Evolutionary conservation across 1,140 invertebrate species (phyloP).

Genomic region (Aporrectodea caliginosa): DNA sequence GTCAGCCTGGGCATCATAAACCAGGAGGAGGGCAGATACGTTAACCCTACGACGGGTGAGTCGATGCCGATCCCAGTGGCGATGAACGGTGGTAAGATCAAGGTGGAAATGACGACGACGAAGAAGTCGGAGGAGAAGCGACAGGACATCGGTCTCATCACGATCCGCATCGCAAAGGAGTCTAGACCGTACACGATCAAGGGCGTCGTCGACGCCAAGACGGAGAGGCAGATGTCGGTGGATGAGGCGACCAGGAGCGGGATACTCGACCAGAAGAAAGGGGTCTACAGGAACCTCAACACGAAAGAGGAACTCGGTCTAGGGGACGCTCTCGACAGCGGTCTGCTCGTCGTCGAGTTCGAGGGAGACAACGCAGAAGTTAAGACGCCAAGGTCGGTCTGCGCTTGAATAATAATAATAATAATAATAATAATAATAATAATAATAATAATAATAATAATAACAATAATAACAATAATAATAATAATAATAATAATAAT

Average conservation of each 20-base stretch:
- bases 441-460: background rate
- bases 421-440: background rate
- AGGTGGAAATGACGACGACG: conserved; percentile 28
- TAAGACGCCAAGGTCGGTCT: too few relatives aligned
- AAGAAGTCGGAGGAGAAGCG: conserved; percentile 32
- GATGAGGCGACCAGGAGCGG: conserved; percentile 25
- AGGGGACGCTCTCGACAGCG: conserved; percentile 30
- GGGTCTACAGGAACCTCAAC: conserved; percentile 18
- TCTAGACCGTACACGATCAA: conserved; percentile 31
- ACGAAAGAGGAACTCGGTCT: conserved; percentile 12
- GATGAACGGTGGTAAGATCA: conserved; percentile 32
- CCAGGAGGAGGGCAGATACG: conserved; percentile 22
- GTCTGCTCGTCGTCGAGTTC: conserved; percentile 31
- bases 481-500: conserved; percentile 4
- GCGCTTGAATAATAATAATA: too few relatives aligned
- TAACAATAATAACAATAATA: background rate
- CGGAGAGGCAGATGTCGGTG: conserved; percentile 17
- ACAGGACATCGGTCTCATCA: conserved; percentile 30
- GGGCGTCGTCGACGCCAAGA: conserved; percentile 23
- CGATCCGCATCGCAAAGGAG: conserved; percentile 25
- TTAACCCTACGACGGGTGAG: conserved; percentile 19
- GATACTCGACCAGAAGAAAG: conserved; percentile 26
- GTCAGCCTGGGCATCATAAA: conserved; percentile 27
- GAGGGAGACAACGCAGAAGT: conserved; percentile 10
- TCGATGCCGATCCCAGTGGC: conserved; percentile 31